These are phyloP conservation scores for Apoda limacodes DNA, from an alignment of 2,888 invertebrate genomes.

Conservation along the genomic window DNA sequence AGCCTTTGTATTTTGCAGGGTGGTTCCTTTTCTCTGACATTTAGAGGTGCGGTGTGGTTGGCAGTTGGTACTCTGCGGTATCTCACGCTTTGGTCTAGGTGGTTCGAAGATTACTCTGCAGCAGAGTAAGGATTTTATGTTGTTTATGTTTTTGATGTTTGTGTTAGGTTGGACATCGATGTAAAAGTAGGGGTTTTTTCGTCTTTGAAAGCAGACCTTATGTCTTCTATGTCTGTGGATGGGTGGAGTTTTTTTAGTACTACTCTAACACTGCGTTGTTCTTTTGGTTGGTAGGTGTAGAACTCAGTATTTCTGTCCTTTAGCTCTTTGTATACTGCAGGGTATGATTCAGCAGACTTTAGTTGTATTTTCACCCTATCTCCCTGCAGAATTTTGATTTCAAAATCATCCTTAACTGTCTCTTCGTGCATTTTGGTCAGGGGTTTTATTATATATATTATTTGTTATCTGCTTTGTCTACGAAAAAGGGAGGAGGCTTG, in stretches of 20 bases:
- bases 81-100: conserved; percentile 14
- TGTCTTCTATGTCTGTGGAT: conserved; percentile 12
- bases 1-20: too few relatives aligned
- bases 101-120: neutral
- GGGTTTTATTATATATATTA: too few relatives aligned
- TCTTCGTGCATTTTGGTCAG: conserved; percentile 12
- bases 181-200: too few relatives aligned
- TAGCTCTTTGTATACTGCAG: conserved; percentile 11
- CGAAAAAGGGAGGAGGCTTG: conserved; percentile 12
- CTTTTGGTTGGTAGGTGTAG: conserved; percentile 13
- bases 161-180: conserved; percentile 8
- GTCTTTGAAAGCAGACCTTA: neutral
- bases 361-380: conserved; percentile 18
- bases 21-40: too few relatives aligned
- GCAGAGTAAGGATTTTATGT: neutral
- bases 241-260: conserved; percentile 16
- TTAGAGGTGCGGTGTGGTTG: too few relatives aligned
- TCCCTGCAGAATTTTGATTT: conserved; percentile 13
- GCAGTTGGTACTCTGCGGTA: conserved; percentile 13
- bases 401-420: conserved; percentile 5
- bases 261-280: conserved; percentile 14
- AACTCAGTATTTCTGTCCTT: conserved; percentile 13
- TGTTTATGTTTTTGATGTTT: neutral
- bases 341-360: conserved; percentile 4
- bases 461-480: conserved; percentile 15